Conservation (phyloP, 2,113 vertebrate species). For the Rhabdornis inornatus region DNA sequence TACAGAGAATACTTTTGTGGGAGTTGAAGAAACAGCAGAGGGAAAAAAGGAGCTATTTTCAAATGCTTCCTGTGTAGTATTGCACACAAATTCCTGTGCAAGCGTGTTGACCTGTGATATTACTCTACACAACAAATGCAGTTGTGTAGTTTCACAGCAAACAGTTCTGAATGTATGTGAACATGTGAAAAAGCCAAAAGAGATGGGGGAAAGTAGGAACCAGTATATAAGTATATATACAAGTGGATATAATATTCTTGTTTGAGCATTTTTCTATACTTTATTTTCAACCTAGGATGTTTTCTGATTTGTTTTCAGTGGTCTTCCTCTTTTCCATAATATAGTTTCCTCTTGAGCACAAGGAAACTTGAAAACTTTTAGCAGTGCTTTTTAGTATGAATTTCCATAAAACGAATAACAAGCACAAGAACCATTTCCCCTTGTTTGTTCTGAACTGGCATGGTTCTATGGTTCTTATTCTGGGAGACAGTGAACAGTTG, state of each 20-base stretch:
- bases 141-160: background rate
- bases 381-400: background rate
- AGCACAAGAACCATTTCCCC: background rate
- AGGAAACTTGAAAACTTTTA: background rate
- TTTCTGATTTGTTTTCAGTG: background rate
- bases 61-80: background rate
- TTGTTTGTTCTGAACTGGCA: background rate
- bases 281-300: background rate
- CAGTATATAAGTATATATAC: background rate
- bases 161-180: background rate
- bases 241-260: background rate
- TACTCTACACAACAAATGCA: background rate
- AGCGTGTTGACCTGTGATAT: background rate
- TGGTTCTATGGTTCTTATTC: background rate
- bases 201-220: background rate
- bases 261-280: background rate
- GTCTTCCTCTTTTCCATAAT: background rate
- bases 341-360: background rate
- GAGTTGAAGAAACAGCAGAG: background rate
- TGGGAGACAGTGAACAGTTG: background rate
- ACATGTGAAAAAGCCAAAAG: background rate
- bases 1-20: background rate
- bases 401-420: background rate
- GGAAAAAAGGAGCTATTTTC: background rate
- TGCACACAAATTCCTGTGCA: background rate